These are phyloP conservation scores for Hipparchia sbordonii DNA, from an alignment of 2,888 invertebrate species.

Conservation along the genomic window DNA sequence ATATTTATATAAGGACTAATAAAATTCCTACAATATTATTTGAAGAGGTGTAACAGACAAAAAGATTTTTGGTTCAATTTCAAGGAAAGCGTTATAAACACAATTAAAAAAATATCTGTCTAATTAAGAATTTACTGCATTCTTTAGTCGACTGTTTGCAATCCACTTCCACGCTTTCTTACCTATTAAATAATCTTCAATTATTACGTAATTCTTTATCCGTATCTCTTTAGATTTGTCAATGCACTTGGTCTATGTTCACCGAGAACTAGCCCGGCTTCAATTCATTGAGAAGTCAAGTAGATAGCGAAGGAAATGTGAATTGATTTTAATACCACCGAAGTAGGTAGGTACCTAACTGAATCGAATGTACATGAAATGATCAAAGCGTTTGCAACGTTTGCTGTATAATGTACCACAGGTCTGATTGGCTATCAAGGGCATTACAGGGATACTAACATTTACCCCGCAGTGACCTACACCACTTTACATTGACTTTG, in stretches of 20 bases:
- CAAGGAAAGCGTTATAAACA: too few species aligned
- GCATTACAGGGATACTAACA: conserved; percentile 31
- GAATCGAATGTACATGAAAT: conserved; percentile 5
- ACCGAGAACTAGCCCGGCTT: neutral
- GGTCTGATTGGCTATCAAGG: conserved; percentile 40
- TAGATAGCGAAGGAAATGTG: neutral
- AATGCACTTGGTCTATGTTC: neutral
- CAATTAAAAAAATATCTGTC: too few species aligned
- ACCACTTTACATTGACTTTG: conserved; percentile 32
- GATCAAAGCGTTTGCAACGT: neutral
- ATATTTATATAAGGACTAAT: neutral
- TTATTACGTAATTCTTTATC: neutral
- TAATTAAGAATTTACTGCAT: conserved; percentile 2
- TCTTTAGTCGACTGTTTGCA: neutral
- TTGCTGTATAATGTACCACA: conserved; percentile 7
- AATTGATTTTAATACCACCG: neutral
- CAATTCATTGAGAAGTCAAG: neutral
- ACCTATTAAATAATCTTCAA: neutral
- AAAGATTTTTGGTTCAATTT: too few species aligned
- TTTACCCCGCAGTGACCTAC: conserved; percentile 29
- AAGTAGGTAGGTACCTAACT: neutral
- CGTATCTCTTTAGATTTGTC: neutral
- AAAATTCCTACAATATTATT: neutral
- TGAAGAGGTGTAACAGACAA: too few species aligned
- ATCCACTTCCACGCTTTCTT: conserved; percentile 10